These are phyloP conservation scores for Luidia sarsii DNA, from an alignment of 53 echinoderm and acorn worm species.

Conservation along the genomic window DNA sequence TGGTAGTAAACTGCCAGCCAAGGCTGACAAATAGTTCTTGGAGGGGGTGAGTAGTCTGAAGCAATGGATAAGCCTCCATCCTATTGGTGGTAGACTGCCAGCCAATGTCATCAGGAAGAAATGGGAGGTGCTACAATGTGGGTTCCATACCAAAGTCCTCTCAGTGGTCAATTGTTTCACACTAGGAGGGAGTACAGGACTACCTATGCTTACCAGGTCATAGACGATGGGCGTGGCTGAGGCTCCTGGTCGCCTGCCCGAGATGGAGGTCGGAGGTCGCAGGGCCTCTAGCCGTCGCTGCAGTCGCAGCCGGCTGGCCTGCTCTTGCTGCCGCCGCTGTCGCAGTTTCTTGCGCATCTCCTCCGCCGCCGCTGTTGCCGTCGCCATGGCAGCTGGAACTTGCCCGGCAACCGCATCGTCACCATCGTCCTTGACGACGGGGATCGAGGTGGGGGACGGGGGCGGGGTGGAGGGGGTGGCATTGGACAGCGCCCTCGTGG, in stretches of 20 bases:
- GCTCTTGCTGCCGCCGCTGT: constrained; percentile 82
- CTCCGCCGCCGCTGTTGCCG: constrained; percentile 16
- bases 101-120: too few relatives aligned
- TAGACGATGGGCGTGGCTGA: constrained; percentile 74
- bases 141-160: too few relatives aligned
- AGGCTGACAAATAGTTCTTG: too few relatives aligned
- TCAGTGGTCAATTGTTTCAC: too few relatives aligned
- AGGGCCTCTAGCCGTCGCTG: constrained; percentile 77
- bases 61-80: too few relatives aligned
- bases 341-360: constrained; percentile 65
- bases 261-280: constrained; percentile 58
- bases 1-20: too few relatives aligned
- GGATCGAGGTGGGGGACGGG: constrained; percentile 57
- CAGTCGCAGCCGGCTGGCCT: constrained; percentile 67
- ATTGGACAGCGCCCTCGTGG: neutral
- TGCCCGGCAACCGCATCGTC: too few relatives aligned
- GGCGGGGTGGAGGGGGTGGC: constrained; percentile 68
- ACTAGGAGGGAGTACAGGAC: too few relatives aligned
- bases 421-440: constrained; percentile 2
- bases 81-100: too few relatives aligned
- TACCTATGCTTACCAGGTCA: constrained; percentile 92
- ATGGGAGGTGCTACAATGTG: too few relatives aligned
- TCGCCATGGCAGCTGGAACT: too few relatives aligned
- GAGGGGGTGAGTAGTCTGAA: too few relatives aligned
- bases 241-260: constrained; percentile 61